phyloP scores from a whole-genome alignment of 2,888 invertebrate genomes.

The Spisula solida region DNA sequence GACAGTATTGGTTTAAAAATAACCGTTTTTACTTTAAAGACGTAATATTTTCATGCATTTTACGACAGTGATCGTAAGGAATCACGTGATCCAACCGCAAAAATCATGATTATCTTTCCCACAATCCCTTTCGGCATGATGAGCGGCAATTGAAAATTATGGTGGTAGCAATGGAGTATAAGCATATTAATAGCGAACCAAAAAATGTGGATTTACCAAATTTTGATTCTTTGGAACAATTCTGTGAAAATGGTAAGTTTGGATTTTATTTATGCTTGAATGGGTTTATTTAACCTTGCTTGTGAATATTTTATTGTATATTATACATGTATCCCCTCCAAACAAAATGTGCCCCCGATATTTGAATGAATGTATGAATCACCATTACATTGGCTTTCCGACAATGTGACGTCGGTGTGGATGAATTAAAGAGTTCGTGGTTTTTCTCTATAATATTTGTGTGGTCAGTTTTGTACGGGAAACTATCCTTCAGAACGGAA shows the following conservation, averaged over 20 bases:
- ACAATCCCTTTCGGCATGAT: slow-evolving; percentile 44
- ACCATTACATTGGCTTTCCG: not conserved
- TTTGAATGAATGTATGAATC: slow-evolving; percentile 24
- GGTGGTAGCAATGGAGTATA: slow-evolving; percentile 63
- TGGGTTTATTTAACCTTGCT: not conserved
- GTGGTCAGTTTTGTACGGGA: not conserved
- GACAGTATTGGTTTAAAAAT: not conserved
- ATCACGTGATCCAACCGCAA: slow-evolving; percentile 60
- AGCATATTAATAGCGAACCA: slow-evolving; percentile 52
- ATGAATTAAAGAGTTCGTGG: not conserved
- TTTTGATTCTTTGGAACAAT: slow-evolving; percentile 66
- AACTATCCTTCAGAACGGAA: not conserved
- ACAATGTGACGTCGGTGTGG: not conserved
- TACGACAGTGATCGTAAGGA: slow-evolving; percentile 33
- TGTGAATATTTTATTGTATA: not conserved
- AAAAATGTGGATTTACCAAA: slow-evolving; percentile 68
- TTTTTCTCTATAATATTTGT: not conserved
- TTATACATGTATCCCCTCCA: slow-evolving; percentile 6
- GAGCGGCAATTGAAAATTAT: slow-evolving; percentile 53
- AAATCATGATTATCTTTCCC: slow-evolving; percentile 48
- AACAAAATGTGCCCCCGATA: not conserved
- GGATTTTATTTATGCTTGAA: not conserved
- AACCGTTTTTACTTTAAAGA: not conserved
- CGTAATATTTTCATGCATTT: slow-evolving; percentile 21
- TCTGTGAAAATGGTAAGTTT: slow-evolving; percentile 62